Conservation (phyloP, 2,113 vertebrate species). For the Grantiella picta region DNA sequence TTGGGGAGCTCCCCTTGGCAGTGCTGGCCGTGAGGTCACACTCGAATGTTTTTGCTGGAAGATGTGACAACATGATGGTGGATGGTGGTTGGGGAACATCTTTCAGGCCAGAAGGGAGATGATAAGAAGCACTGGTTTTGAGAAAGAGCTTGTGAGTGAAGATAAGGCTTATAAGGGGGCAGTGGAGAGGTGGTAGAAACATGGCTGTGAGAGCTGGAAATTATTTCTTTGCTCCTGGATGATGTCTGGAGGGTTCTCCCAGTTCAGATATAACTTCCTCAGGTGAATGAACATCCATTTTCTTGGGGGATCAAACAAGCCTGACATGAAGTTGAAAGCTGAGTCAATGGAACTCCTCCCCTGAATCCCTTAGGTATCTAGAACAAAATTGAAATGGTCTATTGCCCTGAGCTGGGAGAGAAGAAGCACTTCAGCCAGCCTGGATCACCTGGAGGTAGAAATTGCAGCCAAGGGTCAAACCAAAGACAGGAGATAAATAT, state of each 20-base stretch:
- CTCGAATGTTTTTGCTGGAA: background rate
- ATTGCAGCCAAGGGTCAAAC: background rate
- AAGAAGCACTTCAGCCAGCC: background rate
- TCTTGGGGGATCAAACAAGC: background rate
- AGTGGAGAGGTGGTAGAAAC: background rate
- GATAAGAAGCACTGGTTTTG: background rate
- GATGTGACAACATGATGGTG: background rate
- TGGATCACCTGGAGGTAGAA: background rate
- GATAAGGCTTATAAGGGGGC: background rate
- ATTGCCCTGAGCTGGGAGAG: background rate
- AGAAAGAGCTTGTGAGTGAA: background rate
- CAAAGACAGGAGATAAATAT: background rate
- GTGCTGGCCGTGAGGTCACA: background rate
- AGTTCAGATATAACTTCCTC: background rate
- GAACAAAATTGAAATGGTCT: background rate
- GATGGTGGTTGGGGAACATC: background rate
- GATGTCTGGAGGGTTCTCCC: background rate
- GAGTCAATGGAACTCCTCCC: background rate
- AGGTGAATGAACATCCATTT: background rate
- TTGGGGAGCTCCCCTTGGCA: background rate
- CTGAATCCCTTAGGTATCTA: background rate
- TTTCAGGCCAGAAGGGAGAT: background rate
- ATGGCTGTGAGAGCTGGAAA: background rate
- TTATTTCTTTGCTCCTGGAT: background rate
- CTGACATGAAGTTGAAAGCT: background rate